Conservation (phyloP, 2,888 invertebrate genomes). For the Sphecodes monilicornis region DNA sequence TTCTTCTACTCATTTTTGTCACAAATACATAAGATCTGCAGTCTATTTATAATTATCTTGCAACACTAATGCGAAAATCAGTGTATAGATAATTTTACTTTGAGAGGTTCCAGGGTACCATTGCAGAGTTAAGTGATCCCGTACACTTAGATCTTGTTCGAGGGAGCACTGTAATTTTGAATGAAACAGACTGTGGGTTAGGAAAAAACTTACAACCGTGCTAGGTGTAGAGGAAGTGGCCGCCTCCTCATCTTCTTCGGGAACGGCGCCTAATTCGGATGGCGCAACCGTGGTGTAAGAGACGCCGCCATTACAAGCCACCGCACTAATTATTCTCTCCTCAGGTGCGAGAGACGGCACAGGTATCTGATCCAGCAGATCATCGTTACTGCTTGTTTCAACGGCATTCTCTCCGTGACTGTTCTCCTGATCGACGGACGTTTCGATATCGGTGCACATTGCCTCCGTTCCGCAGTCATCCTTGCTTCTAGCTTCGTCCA, state of each 20-base stretch:
- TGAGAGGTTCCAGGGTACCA: too few relatives aligned
- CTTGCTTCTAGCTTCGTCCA: constrained; percentile 70
- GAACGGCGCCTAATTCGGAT: constrained; percentile 86
- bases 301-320: constrained; percentile 75
- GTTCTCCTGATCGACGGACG: constrained; percentile 51
- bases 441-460: constrained; percentile 61
- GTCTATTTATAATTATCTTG: too few relatives aligned
- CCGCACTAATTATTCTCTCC: constrained; percentile 76
- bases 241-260: constrained; percentile 88
- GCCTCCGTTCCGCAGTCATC: constrained; percentile 65
- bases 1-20: too few relatives aligned
- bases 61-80: too few relatives aligned
- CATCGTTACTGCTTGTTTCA: constrained; percentile 72
- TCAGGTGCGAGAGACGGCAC: constrained; percentile 84
- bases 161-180: neutral
- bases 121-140: too few relatives aligned
- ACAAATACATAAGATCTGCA: too few relatives aligned
- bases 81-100: too few relatives aligned
- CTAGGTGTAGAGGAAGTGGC: constrained; percentile 89
- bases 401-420: constrained; percentile 61
- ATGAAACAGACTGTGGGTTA: neutral
- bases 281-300: constrained; percentile 77
- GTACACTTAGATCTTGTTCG: neutral
- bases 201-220: constrained; percentile 87
- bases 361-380: constrained; percentile 80